Conservation (phyloP, 2,113 vertebrate genomes). For the Chaetodon auriga region DNA sequence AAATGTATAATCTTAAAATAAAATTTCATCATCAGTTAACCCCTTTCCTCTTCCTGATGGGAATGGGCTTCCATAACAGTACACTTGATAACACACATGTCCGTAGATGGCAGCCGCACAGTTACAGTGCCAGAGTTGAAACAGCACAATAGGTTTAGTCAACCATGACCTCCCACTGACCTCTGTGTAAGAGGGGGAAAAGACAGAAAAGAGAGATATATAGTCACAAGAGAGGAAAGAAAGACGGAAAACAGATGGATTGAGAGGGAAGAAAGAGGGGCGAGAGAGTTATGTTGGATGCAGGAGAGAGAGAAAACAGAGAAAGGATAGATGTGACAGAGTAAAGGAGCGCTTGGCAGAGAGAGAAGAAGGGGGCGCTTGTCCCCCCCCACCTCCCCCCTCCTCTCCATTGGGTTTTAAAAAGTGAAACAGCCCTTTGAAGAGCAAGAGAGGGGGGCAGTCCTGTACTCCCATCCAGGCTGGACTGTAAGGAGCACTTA, state of each 20-base stretch:
- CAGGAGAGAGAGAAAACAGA: constrained; percentile 19
- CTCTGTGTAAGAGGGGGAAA: constrained; percentile 35
- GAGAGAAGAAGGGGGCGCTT: constrained; percentile 43
- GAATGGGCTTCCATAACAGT: not conserved
- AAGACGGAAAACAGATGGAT: constrained; percentile 38
- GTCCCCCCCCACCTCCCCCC: constrained; percentile 26
- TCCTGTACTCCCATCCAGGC: constrained; percentile 42
- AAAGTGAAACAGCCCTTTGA: constrained; percentile 54
- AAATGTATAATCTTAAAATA: too few relatives aligned
- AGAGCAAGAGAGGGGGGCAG: constrained; percentile 34
- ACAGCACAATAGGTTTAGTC: constrained; percentile 46
- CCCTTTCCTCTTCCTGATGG: not conserved
- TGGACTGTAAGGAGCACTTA: constrained; percentile 44
- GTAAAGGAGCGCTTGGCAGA: constrained; percentile 1
- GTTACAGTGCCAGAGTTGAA: constrained; percentile 19
- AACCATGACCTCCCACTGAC: constrained; percentile 49
- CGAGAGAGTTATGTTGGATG: not conserved
- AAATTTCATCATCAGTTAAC: not conserved
- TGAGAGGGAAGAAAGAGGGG: not conserved
- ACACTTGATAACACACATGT: constrained; percentile 10
- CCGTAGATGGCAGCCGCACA: constrained; percentile 15
- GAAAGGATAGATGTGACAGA: constrained; percentile 32
- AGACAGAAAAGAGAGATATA: constrained; percentile 24
- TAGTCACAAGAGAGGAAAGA: constrained; percentile 19
- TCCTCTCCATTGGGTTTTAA: constrained; percentile 36